These are phyloP conservation scores for Eulemur macaco DNA, from an alignment of 2,113 vertebrate genomes.

Conservation along the genomic window DNA sequence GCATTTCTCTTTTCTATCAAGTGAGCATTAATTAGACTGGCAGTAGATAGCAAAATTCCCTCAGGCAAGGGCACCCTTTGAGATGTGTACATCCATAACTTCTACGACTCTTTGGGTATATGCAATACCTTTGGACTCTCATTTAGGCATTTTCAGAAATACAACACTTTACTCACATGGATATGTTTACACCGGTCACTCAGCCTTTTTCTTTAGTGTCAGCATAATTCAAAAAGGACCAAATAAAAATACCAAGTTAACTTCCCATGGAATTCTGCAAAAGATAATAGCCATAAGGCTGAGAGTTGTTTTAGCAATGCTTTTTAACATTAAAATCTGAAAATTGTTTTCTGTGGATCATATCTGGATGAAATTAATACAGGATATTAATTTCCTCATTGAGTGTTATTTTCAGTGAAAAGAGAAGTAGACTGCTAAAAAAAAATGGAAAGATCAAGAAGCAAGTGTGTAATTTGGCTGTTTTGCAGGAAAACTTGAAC, in stretches of 20 bases:
- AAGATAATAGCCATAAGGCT: conserved; percentile 2
- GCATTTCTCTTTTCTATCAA: background rate
- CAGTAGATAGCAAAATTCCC: background rate
- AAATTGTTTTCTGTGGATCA: conserved; percentile 43
- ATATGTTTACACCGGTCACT: background rate
- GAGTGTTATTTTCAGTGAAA: conserved; percentile 40
- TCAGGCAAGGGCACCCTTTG: background rate
- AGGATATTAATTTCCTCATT: background rate
- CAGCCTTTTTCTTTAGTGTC: conserved; percentile 15
- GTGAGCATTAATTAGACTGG: background rate
- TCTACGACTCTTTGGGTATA: background rate
- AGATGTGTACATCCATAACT: background rate
- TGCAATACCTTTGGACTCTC: background rate
- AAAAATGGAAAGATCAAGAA: conserved; percentile 45
- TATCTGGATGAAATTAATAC: conserved; percentile 6
- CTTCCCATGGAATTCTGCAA: conserved; percentile 35
- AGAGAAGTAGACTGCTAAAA: background rate
- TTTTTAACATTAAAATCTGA: conserved; percentile 19
- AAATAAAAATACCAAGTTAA: conserved; percentile 34
- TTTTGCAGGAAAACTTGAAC: conserved; percentile 95
- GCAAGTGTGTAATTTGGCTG: conserved; percentile 55
- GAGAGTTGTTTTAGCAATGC: conserved; percentile 12
- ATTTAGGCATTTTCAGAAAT: conserved; percentile 38
- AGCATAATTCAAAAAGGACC: background rate
- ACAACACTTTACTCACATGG: background rate